A percentile compares a stretch with the other conserved stretches of the same genome.
Evolutionary conservation across 1,140 invertebrate genomes (phyloP).

Genomic region (Gonatopus flavifemur): DNA sequence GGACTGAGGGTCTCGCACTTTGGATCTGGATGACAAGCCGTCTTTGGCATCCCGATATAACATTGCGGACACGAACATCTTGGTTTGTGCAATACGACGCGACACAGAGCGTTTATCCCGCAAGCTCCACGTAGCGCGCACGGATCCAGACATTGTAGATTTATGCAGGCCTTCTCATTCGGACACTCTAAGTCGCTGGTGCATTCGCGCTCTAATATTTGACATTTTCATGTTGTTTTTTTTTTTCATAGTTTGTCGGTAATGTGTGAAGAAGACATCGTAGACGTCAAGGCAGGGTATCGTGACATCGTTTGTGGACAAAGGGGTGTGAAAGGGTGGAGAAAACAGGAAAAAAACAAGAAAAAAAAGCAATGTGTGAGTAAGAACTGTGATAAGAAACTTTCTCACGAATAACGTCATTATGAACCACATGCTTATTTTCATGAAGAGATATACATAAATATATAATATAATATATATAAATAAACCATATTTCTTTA

Average conservation of each 20-base stretch:
- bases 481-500: no score
- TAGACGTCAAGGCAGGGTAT: conserved; percentile 21
- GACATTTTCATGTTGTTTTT: conserved; percentile 6
- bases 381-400: conserved; percentile 76
- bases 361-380: conserved; percentile 68
- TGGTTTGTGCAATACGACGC: conserved; percentile 78
- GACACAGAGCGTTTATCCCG: conserved; percentile 85
- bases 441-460: no score
- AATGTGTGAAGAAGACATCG: conserved; percentile 19
- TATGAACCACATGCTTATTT: conserved; percentile 70
- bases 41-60: conserved; percentile 77
- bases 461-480: no score
- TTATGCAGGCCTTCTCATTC: conserved; percentile 87
- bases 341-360: conserved; percentile 67
- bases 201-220: conserved; percentile 79
- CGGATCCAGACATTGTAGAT: conserved; percentile 83
- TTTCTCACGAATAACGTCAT: conserved; percentile 71
- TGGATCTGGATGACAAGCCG: conserved; percentile 74
- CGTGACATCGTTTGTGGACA: conserved; percentile 17
- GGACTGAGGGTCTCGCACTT: conserved; percentile 67
- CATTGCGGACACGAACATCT: conserved; percentile 86
- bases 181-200: conserved; percentile 87
- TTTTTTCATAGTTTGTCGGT: conserved; percentile 8
- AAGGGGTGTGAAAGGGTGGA: conserved; percentile 37
- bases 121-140: conserved; percentile 85